Base-by-base conservation (phyloP, 2,113 vertebrate species). In the Halcyon malimbica region DNA sequence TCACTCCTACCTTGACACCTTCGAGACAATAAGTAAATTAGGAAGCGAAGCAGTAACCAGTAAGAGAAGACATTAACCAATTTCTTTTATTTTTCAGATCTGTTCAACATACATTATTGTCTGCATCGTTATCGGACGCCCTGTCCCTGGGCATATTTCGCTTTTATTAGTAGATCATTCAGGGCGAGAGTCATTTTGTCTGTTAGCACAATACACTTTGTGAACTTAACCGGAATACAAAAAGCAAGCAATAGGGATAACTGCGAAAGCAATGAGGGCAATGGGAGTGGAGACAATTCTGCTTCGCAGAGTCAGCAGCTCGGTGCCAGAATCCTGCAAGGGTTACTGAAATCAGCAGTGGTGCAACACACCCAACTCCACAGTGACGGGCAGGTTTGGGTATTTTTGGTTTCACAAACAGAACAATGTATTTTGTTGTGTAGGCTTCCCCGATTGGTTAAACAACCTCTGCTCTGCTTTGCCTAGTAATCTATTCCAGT, bases 401-500 rank as follows among this genome's bases (percentile, higher is more conserved):
- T 35, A 11, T 24, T 91, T 39, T 26, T 83, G 33, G 81, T 89
- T 91, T 80, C 69, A 74, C 46, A 69, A 93, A 44, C 71, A 87
- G 44, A 60, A 42, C 1, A 1, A 37, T 6, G 10, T 41, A 57
- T 92, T 80, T 63, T 86, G 50, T 37, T 48, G 14, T 44, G 12
- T 10, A 87, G 63, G 6, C 83, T 96, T 91, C 87, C 83, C 71
- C 92, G 57, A 94, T 33, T 94, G 91, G 97, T 96, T 93, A 97
- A 97, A 96, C 93, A 91, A 92, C 93, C 93, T 96, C 94, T 83
- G 26, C 83, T 96, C 94, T 95, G 91, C 87, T 98, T 90, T 95
- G 87, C 96, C 70, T 97, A 95, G 95, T 97, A 97, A 97, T 98
- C 96, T 98, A 91, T 89, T 95, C 90, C 70, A 94, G 92, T 92